Evolutionary conservation across 2,888 invertebrate species (phyloP).

Genomic region (Nymphalis urticae): DNA sequence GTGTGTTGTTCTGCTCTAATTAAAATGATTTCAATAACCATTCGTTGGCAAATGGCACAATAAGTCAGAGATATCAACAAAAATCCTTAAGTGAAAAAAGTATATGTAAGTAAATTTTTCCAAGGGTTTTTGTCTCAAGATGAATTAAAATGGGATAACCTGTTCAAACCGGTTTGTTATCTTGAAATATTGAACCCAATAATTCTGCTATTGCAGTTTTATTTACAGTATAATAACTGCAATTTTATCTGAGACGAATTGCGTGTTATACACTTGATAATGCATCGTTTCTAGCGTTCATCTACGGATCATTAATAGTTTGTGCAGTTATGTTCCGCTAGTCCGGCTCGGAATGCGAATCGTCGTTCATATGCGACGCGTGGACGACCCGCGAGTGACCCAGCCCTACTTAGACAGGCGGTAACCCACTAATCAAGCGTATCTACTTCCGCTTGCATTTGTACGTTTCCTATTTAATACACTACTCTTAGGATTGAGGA

Average conservation of each 20-base stretch:
- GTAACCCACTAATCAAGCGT: conserved; percentile 40
- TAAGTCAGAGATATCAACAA: too few relatives aligned
- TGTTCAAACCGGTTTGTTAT: not conserved
- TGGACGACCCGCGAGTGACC: conserved; percentile 40
- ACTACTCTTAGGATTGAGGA: not conserved
- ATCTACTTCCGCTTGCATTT: conserved; percentile 39
- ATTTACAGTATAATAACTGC: conserved; percentile 1
- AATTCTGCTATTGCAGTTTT: not conserved
- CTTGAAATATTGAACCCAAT: not conserved
- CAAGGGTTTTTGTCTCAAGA: too few relatives aligned
- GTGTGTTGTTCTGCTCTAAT: too few relatives aligned
- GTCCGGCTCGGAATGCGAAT: conserved; percentile 54
- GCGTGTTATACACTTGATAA: conserved; percentile 9
- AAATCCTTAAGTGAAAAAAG: too few relatives aligned
- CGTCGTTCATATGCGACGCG: conserved; percentile 53
- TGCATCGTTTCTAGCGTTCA: conserved; percentile 4
- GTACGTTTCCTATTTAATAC: conserved; percentile 17
- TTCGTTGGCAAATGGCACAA: too few relatives aligned
- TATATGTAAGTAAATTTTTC: too few relatives aligned
- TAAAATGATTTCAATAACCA: too few relatives aligned
- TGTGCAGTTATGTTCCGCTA: conserved; percentile 72
- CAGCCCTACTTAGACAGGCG: conserved; percentile 34
- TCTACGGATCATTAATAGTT: conserved; percentile 16
- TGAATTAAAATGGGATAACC: too few relatives aligned
- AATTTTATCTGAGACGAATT: not conserved